phyloP scores from a whole-genome alignment of 2,113 vertebrate species.

The Dipodomys merriami region DNA sequence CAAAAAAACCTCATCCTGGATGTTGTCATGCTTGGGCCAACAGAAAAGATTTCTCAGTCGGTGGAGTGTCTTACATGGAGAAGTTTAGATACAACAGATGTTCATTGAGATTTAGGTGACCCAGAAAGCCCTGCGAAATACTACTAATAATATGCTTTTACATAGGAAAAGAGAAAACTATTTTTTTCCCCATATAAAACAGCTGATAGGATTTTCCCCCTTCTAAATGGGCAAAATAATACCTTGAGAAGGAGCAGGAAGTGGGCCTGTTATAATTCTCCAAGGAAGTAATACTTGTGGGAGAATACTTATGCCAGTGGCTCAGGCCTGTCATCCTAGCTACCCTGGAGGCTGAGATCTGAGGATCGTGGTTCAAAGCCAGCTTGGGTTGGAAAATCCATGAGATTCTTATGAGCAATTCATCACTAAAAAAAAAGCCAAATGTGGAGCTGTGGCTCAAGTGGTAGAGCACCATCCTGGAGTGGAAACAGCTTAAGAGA shows the following conservation, averaged over 20 bases:
- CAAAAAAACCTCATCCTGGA: conserved; percentile 8
- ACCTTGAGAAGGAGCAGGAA: background rate
- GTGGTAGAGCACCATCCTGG: too few species aligned
- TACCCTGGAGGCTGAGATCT: too few species aligned
- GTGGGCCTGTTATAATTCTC: background rate
- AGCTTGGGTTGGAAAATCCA: too few species aligned
- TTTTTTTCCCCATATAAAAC: conserved; percentile 9
- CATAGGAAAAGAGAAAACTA: background rate
- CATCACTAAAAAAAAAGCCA: too few species aligned
- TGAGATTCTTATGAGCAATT: too few species aligned
- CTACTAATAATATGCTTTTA: background rate
- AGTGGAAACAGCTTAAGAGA: too few species aligned
- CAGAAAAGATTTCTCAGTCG: conserved; percentile 31
- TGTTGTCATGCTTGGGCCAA: conserved; percentile 41
- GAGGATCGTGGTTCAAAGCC: too few species aligned
- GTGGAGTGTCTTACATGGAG: background rate
- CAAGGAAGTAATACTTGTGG: conserved; percentile 5
- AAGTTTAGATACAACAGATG: background rate
- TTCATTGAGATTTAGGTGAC: conserved; percentile 35
- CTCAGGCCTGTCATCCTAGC: too few species aligned
- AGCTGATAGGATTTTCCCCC: conserved; percentile 5
- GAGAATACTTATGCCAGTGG: too few species aligned
- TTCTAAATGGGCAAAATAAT: conserved; percentile 31
- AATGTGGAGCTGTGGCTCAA: too few species aligned
- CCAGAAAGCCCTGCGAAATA: conserved; percentile 48